phyloP scores from a whole-genome alignment of 1,140 invertebrate genomes.

The Magallana ariakensis region DNA sequence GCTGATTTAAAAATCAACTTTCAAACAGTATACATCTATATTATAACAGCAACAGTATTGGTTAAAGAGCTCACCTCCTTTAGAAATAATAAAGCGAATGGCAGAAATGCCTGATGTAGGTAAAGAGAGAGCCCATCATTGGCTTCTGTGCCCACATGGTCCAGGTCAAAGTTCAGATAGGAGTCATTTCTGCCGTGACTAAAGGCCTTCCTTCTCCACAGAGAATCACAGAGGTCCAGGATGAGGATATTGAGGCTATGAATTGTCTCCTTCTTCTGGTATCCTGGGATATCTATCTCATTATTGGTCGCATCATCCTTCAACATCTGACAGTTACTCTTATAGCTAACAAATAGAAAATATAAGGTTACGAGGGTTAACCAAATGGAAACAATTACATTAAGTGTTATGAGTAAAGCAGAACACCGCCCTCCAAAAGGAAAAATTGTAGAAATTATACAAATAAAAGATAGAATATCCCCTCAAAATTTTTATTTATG shows the following conservation, averaged over 20 bases:
- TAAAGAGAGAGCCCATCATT: slow-evolving; percentile 53
- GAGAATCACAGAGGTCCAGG: slow-evolving; percentile 55
- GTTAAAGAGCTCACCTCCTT: slow-evolving; percentile 45
- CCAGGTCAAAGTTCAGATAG: slow-evolving; percentile 42
- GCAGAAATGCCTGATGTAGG: slow-evolving; percentile 57
- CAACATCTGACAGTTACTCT: background rate
- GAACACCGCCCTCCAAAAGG: too few species aligned
- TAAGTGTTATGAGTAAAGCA: too few species aligned
- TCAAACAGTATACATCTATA: too few species aligned
- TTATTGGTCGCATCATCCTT: background rate
- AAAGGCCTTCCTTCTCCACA: slow-evolving; percentile 58
- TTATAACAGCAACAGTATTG: too few species aligned
- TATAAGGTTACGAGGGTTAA: background rate
- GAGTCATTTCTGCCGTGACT: slow-evolving; percentile 26
- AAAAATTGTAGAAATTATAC: too few species aligned
- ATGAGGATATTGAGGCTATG: slow-evolving; percentile 55
- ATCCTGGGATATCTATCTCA: background rate
- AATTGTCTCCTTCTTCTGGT: slow-evolving; percentile 29
- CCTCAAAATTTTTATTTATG: too few species aligned
- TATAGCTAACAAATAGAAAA: background rate
- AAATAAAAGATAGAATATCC: too few species aligned
- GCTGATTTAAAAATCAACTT: too few species aligned
- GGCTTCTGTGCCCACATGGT: background rate
- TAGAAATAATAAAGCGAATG: slow-evolving; percentile 51
- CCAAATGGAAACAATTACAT: background rate